Base-by-base conservation (phyloP, 1,140 invertebrate genomes). In the Lethrus apterus region DNA sequence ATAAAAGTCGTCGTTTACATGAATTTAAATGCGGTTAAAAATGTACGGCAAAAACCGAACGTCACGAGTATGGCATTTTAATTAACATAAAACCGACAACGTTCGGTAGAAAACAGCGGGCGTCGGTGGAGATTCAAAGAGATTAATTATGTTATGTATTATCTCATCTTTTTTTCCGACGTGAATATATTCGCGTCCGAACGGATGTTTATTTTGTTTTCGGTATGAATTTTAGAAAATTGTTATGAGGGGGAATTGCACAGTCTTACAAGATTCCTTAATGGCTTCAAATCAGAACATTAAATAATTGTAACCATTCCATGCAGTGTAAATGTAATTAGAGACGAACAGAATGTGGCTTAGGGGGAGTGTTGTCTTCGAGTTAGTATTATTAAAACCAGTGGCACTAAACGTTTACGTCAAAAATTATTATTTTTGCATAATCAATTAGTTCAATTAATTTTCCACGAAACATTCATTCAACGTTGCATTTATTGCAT, bases 241-340 rank as follows among this genome's bases (percentile, higher is more conserved):
- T 14, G 35, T 38, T 38, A 38, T 38, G 35, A 38, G 35, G 18
- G n/a, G 35, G 8, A 15, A 38, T 14, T 11, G 8, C 13, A 33
- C 32, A 33, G 8, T 33, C 18, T 13, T 21, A 38, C 35, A 38
- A 38, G 35, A 38, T 38, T 18, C 19, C 35, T 58, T 52, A 54
- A 53, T 48, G 47, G 49, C 55, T 54, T 48, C 48, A 48, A 55
- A 54, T 57, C 55, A 50, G 43, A 43, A 48, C 44, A 58, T 58
- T 53, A 52, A 58, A 58, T 58, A 55, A 58, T 58, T 53, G 56
- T 58, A 55, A 45, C 53, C 46, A 50, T 55, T 58, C 48, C 48
- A 49, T 44, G 44, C 53, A 51, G 45, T 58, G 53, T 53, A 52
- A 52, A 48, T 52, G 50, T 55, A 52, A 58, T 58, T 58, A 46